Evolutionary conservation across 2,888 invertebrate species (phyloP).

Genomic region (Drosophila borealis): DNA sequence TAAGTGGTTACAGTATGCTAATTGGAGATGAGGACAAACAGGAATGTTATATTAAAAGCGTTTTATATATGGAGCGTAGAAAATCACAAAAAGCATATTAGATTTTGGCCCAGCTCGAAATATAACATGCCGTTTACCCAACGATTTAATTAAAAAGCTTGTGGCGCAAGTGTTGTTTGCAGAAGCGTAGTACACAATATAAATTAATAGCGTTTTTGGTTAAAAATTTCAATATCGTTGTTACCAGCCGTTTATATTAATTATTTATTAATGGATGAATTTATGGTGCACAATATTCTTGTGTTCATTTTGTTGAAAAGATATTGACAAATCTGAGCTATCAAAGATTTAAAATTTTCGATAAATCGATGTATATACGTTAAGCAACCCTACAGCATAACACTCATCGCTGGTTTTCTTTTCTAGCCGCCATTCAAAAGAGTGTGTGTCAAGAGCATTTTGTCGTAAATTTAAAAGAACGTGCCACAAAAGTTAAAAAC

Average conservation of each 20-base stretch:
- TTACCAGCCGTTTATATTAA: too few species aligned
- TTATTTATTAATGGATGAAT: too few species aligned
- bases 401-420: slow-evolving; percentile 57
- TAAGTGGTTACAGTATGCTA: slow-evolving; percentile 12
- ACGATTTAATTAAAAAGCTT: too few species aligned
- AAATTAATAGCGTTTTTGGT: background rate
- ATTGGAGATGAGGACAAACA: background rate
- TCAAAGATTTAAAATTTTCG: slow-evolving; percentile 20
- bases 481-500: slow-evolving; percentile 24
- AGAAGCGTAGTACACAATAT: background rate
- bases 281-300: too few species aligned
- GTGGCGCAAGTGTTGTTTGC: too few species aligned
- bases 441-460: slow-evolving; percentile 58
- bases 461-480: slow-evolving; percentile 55
- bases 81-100: too few species aligned
- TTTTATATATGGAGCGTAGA: background rate
- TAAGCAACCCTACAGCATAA: slow-evolving; percentile 48
- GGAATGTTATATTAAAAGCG: background rate
- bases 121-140: background rate
- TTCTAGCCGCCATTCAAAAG: slow-evolving; percentile 75
- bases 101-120: background rate
- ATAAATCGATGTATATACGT: slow-evolving; percentile 23
- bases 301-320: too few species aligned
- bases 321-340: background rate
- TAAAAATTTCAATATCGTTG: background rate